Percentiles rank a stretch among this genome's conserved stretches.
These are phyloP conservation scores for Spinus olivaceus DNA, from an alignment of 2,797 vertebrate genomes.

Conservation along the genomic window DNA sequence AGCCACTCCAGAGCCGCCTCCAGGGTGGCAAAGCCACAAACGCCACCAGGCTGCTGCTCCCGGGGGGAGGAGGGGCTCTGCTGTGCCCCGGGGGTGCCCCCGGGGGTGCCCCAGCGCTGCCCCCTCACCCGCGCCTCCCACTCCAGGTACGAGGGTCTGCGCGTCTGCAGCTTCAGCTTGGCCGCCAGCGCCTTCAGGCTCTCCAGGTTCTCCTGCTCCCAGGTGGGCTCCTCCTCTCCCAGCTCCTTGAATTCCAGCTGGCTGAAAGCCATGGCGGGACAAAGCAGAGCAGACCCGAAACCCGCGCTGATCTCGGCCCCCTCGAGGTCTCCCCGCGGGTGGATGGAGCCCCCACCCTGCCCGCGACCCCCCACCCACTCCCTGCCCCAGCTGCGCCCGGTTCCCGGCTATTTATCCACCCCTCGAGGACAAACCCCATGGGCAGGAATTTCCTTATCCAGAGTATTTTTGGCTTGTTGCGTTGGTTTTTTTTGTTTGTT, in stretches of 20 bases:
- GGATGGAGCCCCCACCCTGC: background rate
- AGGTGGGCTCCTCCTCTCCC: slow-evolving; percentile 75
- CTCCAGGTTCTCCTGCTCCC: slow-evolving; percentile 81
- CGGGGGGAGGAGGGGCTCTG: background rate
- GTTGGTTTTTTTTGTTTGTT: too few relatives aligned
- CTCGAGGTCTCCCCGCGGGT: accelerated
- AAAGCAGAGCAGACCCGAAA: background rate
- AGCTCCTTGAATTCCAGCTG: slow-evolving; percentile 82
- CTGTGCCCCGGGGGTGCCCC: slow-evolving; percentile 56
- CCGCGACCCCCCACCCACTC: background rate
- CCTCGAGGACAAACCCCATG: background rate
- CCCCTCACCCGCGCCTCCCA: slow-evolving; percentile 87
- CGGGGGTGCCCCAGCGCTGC: slow-evolving; percentile 75
- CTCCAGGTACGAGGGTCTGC: slow-evolving; percentile 91
- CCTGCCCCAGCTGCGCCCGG: accelerated
- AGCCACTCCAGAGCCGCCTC: slow-evolving; percentile 89
- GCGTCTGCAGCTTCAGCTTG: slow-evolving; percentile 90
- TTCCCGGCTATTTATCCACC: background rate
- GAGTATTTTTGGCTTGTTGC: background rate
- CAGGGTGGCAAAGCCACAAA: slow-evolving; percentile 87
- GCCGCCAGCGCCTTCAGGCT: slow-evolving; percentile 88
- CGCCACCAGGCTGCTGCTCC: slow-evolving; percentile 28
- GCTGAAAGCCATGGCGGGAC: slow-evolving; percentile 57
- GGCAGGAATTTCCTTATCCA: slow-evolving; percentile 41
- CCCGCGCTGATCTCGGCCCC: accelerated